Evolutionary conservation across 2,888 invertebrate species (phyloP).

Genomic region (Erannis defoliaria): DNA sequence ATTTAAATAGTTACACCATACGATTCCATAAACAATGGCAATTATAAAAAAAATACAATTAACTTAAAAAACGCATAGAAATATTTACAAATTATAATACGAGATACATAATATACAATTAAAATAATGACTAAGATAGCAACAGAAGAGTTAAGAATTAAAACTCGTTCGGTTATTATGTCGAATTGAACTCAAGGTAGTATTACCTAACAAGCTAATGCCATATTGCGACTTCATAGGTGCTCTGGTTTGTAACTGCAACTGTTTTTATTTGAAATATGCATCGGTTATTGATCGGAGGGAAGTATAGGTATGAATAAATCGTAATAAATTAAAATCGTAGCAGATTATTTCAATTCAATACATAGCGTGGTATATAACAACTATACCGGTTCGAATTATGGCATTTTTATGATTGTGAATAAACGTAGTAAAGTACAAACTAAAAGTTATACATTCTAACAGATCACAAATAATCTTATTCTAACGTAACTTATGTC

Average conservation of each 20-base stretch:
- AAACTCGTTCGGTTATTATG: slow-evolving; percentile 67
- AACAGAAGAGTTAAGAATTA: slow-evolving; percentile 69
- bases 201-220: slow-evolving; percentile 42
- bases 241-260: slow-evolving; percentile 68
- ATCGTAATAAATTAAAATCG: slow-evolving; percentile 62
- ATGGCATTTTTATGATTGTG: slow-evolving; percentile 81
- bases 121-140: slow-evolving; percentile 83
- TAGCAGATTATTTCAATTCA: slow-evolving; percentile 55
- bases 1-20: slow-evolving; percentile 80
- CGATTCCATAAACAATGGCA: slow-evolving; percentile 77
- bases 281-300: slow-evolving; percentile 68
- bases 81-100: slow-evolving; percentile 82
- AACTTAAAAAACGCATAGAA: slow-evolving; percentile 77
- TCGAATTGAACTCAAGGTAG: slow-evolving; percentile 58
- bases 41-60: slow-evolving; percentile 76
- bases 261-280: slow-evolving; percentile 53
- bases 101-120: slow-evolving; percentile 83
- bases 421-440: slow-evolving; percentile 69
- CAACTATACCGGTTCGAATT: slow-evolving; percentile 71
- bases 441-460: slow-evolving; percentile 78
- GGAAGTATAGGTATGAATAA: slow-evolving; percentile 59
- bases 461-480: slow-evolving; percentile 84
- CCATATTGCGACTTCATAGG: slow-evolving; percentile 51
- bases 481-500: slow-evolving; percentile 77
- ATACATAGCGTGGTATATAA: slow-evolving; percentile 64